phyloP scores from a whole-genome alignment of 2,797 vertebrate species.

The Hipposideros larvatus region DNA sequence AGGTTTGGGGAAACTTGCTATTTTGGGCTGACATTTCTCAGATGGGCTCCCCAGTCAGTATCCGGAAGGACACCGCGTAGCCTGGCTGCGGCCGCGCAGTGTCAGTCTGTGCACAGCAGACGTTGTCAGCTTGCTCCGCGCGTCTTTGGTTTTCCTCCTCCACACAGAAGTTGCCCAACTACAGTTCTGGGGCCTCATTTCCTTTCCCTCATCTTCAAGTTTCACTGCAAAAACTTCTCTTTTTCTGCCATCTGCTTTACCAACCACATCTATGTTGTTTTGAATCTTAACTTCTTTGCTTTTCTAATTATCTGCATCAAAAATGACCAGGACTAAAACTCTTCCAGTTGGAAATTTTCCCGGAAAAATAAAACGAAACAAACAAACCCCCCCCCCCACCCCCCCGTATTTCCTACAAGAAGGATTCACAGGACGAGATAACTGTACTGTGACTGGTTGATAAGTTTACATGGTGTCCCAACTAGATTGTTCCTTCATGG shows the following conservation, averaged over 20 bases:
- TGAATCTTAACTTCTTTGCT: neutral
- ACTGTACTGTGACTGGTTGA: neutral
- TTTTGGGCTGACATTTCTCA: constrained; percentile 33
- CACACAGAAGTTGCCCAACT: neutral
- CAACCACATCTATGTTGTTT: constrained; percentile 16
- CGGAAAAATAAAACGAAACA: neutral
- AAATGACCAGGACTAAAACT: neutral
- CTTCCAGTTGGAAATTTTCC: neutral
- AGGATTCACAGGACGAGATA: neutral
- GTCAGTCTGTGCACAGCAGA: neutral
- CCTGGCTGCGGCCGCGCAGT: neutral
- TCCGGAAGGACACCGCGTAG: neutral
- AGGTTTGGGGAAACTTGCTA: neutral
- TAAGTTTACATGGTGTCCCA: neutral
- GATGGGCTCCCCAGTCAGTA: too few species aligned
- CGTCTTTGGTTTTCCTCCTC: neutral
- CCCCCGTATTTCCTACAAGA: neutral
- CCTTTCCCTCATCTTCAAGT: constrained; percentile 19
- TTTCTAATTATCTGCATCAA: constrained; percentile 53
- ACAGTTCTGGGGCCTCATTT: neutral
- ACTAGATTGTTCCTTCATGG: neutral
- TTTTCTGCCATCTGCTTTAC: constrained; percentile 54
- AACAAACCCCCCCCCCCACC: neutral
- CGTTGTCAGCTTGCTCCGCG: neutral
- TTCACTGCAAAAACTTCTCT: constrained; percentile 43